Base-by-base conservation (phyloP, 2,888 invertebrate species). In the Petrolisthes manimaculis region DNA sequence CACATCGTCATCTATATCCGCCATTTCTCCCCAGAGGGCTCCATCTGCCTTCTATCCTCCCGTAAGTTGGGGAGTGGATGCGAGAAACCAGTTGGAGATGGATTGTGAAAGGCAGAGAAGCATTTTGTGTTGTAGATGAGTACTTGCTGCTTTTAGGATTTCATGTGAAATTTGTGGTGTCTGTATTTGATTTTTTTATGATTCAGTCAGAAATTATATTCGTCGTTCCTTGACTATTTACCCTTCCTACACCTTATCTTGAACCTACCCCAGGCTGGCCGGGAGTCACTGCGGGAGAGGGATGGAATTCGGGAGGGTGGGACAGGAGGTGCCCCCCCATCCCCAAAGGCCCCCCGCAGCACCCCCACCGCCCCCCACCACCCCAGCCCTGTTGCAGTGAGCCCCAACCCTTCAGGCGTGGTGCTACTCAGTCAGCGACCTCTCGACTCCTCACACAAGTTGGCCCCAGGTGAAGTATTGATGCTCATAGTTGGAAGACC, bases 341-440 rank as follows among this genome's bases (percentile, higher is more conserved):
- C 53, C 77, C 77, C 53, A 1, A 53, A 79, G 54, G 54, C 14
- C 79, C 14, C 54, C 55, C n/a, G 56, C n/a, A 80, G 4, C 56
- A 5, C 21, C 51, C 14, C n/a, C 51, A 69, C 82, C n/a, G 55
- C 79, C 54, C 79, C 54, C 53, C 61, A 54, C 55, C 75, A 79
- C 71, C 14, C 81, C 53, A 77, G 88, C 51, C 67, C 86, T 9
- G 67, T 71, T n/a, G 61, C 80, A 14, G 88, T 88, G 14, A 88
- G 88, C 71, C 61, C 86, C 61, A 90, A 74, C 56, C 88, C 90
- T 5, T 69, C 88, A 83, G 89, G 90, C 14, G 90, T 91, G 84
- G 90, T 91, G 21, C 86, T 91, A 37, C 83, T 91, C 24, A 90
- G 90, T 55, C 88, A 90, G 83, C 77, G 90, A 6, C 89, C 90